Conservation (phyloP, 2,797 vertebrate species). For the Intellagama lesueurii region DNA sequence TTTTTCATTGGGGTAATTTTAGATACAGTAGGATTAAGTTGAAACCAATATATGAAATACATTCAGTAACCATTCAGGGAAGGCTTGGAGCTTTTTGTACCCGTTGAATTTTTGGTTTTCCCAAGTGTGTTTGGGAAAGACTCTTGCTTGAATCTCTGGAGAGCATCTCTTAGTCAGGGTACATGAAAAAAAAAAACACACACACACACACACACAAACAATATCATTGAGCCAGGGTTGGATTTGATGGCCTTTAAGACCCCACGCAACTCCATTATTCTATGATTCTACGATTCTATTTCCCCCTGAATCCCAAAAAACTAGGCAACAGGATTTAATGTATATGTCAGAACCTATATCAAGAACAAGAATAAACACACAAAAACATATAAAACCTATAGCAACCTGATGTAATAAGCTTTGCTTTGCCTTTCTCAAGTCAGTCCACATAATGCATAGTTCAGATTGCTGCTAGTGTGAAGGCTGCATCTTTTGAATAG, state of each 20-base stretch:
- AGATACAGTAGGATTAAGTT: not conserved
- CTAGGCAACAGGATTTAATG: not conserved
- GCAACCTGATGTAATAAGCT: not conserved
- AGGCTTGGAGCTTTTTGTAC: not conserved
- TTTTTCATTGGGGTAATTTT: not conserved
- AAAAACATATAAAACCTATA: constrained; percentile 7
- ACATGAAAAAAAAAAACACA: too few species aligned
- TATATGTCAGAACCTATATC: not conserved
- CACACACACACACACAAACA: too few species aligned
- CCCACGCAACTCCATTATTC: too few species aligned
- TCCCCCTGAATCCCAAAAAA: not conserved
- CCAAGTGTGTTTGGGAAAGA: not conserved
- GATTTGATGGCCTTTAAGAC: too few species aligned
- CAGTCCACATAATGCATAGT: not conserved
- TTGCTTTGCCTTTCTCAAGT: constrained; percentile 17
- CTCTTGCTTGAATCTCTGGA: not conserved
- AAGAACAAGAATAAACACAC: constrained; percentile 2
- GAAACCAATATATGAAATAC: not conserved
- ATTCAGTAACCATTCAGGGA: not conserved
- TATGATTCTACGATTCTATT: not conserved
- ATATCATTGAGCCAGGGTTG: too few species aligned
- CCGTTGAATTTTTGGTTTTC: not conserved
- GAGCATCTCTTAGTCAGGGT: not conserved
- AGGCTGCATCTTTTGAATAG: not conserved
- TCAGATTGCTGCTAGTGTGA: not conserved